Conservation (phyloP, 1,140 invertebrate species). For the Chrysoperla carnea region DNA sequence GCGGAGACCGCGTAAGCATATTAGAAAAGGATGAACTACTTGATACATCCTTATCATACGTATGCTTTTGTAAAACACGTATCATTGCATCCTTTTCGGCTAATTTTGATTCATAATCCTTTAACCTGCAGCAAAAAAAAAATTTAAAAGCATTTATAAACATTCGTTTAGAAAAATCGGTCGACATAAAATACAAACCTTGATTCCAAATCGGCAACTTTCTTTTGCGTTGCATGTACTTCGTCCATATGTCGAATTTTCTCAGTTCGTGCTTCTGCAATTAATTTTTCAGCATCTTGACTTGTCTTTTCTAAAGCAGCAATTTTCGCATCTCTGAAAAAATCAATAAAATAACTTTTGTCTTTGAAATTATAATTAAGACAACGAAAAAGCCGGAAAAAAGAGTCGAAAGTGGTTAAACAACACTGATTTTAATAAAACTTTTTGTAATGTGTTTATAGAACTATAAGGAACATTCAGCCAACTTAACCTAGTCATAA, state of each 20-base stretch:
- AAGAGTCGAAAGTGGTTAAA: too few relatives aligned
- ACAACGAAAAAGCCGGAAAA: conserved; percentile 1
- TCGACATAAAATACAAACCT: conserved; percentile 26
- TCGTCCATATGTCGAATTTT: conserved; percentile 78
- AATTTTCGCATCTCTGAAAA: conserved; percentile 62
- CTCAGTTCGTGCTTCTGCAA: conserved; percentile 68
- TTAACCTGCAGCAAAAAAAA: conserved; percentile 37
- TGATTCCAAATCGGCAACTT: conserved; percentile 65
- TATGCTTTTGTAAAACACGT: conserved; percentile 67
- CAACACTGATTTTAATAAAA: not conserved
- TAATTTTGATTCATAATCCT: conserved; percentile 73
- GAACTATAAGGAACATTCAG: too few relatives aligned
- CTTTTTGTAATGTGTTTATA: conserved; percentile 1
- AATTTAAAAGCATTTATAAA: not conserved
- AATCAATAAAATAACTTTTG: too few relatives aligned
- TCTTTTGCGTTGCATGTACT: conserved; percentile 66
- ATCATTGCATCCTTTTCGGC: conserved; percentile 83
- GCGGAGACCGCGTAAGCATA: conserved; percentile 26
- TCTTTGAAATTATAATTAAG: not conserved
- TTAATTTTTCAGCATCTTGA: conserved; percentile 70
- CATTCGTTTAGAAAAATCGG: not conserved
- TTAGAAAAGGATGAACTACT: conserved; percentile 22
- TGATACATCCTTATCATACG: conserved; percentile 44
- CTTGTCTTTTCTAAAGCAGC: conserved; percentile 70
- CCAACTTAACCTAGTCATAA: too few relatives aligned